Conservation (phyloP, 2,888 invertebrate species). For the Andrena haemorrhoa region DNA sequence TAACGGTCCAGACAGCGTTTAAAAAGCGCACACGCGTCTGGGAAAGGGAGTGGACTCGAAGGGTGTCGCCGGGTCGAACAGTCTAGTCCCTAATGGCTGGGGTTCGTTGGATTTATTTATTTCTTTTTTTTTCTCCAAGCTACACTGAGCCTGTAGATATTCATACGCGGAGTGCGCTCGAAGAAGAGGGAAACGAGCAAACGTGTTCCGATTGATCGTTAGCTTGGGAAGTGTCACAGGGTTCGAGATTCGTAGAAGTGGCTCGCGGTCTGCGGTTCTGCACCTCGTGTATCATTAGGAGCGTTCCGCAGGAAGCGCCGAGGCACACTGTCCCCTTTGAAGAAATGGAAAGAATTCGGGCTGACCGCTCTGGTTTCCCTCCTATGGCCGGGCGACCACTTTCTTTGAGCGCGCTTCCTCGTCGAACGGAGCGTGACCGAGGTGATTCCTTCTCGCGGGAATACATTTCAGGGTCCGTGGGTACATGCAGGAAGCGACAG, state of each 20-base stretch:
- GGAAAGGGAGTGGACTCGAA: constrained; percentile 35
- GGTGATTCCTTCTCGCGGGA: constrained; percentile 73
- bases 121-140: constrained; percentile 10
- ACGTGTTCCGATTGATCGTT: constrained; percentile 27
- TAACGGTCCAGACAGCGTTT: constrained; percentile 37
- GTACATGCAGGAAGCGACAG: constrained; percentile 81
- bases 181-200: constrained; percentile 31
- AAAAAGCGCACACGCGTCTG: constrained; percentile 9
- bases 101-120: constrained; percentile 52
- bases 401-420: constrained; percentile 56
- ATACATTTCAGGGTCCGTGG: constrained; percentile 80
- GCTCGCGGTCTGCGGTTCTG: not conserved
- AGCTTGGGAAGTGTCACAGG: not conserved
- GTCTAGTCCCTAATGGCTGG: constrained; percentile 40
- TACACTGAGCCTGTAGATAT: not conserved
- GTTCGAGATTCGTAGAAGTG: not conserved
- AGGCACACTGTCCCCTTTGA: not conserved
- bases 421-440: constrained; percentile 64
- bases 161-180: not conserved
- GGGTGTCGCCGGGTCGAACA: constrained; percentile 38
- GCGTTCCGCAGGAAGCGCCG: not conserved
- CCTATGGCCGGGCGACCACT: constrained; percentile 21
- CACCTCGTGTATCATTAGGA: not conserved
- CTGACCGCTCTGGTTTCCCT: constrained; percentile 33
- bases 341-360: constrained; percentile 22